Evolutionary conservation across 2,113 vertebrate species (phyloP).

Genomic region (Passerina amoena): DNA sequence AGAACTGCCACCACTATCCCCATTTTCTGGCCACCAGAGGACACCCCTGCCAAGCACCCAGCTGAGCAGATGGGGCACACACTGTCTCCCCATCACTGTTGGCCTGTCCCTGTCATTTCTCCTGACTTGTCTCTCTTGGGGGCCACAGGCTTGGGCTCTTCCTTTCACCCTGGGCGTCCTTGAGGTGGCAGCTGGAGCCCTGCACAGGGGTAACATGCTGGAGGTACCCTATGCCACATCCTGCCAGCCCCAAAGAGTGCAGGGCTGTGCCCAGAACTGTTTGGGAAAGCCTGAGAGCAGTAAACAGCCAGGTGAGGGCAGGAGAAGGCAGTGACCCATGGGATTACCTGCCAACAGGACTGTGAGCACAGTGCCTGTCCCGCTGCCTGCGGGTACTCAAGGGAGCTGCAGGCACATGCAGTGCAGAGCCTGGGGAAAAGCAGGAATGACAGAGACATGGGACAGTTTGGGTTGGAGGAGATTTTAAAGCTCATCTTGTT

Average conservation of each 20-base stretch:
- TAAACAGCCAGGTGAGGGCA: neutral
- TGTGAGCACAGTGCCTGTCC: neutral
- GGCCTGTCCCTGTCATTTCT: neutral
- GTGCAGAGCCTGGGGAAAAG: neutral
- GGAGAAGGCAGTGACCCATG: rapidly evolving
- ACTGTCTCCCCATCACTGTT: neutral
- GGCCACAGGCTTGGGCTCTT: neutral
- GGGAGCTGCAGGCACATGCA: neutral
- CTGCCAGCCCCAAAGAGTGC: neutral
- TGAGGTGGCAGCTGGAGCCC: neutral
- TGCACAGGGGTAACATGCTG: neutral
- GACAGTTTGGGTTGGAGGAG: neutral
- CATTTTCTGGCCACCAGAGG: too few species aligned
- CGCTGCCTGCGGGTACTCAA: neutral
- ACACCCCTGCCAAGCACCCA: neutral
- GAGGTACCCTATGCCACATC: neutral
- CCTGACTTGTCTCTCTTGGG: rapidly evolving
- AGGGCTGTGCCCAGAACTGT: neutral
- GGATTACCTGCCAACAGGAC: neutral
- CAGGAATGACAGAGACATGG: neutral
- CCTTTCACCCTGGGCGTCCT: neutral
- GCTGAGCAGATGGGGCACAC: conserved; percentile 76
- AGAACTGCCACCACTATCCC: neutral
- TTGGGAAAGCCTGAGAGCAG: neutral
- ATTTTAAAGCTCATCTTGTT: neutral